Base-by-base conservation (phyloP, 2,113 vertebrate genomes). In the Petaurus breviceps region DNA sequence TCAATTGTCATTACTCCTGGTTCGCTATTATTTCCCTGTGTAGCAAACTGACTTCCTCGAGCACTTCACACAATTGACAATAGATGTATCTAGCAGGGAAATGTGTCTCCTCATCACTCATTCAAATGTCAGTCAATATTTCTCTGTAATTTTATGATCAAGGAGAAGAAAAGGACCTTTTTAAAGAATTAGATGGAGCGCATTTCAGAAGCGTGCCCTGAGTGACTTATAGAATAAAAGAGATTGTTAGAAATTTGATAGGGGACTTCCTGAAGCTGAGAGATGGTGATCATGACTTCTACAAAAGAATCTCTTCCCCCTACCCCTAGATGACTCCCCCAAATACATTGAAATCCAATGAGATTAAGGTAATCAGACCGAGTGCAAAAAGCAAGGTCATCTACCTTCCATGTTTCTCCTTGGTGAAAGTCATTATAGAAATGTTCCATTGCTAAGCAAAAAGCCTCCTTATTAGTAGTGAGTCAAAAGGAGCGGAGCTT, bases 111-210 rank as follows among this genome's bases (percentile, higher is more conserved):
- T 91, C 43, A 53, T 92, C 54, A 61, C 95, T 90, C 90, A 94
- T 93, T 98, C 95, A 98, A 98, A 95, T 97, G 96, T 97, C 96
- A 97, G 95, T 90, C 95, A 98, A 96, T 98, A 97, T 97, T 97
- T 94, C 91, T 89, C 43, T 47, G 96, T 95, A 97, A 97, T 98
- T 97, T 98, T 94, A 97, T 94, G 97, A 98, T 98, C 96, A 97
- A 96, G 96, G 94, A 92, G 93, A 94, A 97, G 94, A 97, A 97
- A 97, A 91, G 89, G 90, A 68, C 68, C 94, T 98, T 97, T 84
- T 61, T 97, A 95, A 96, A 97, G 96, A 96, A 96, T 93, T 0
- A 90, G 11, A 90, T 68, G 93, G 49, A 95, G 92, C 94, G 93
- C 61, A 61, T 90, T 97, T 97, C 95, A 92, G 96, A 95, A 96